Evolutionary conservation across 2,888 invertebrate species (phyloP), one percentile per base, ranked within the genome.

Genomic region (Apomyelois bistriatella): DNA sequence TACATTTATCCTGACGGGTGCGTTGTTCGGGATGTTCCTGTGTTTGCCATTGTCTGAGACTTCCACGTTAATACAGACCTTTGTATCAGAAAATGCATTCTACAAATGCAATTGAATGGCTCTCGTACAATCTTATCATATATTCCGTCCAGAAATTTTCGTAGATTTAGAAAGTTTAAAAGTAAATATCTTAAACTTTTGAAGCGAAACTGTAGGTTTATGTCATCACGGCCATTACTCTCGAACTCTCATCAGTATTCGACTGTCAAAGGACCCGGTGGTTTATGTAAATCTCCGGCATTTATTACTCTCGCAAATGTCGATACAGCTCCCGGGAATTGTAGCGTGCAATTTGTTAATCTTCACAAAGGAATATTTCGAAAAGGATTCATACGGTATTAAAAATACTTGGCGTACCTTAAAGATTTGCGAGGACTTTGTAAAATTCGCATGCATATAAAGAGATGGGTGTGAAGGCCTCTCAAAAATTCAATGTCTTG

Each of bases 1-100:
- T 86, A 85, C 79, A 82, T 84, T 84, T 82, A 79, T 74, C 65
- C 70, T 72, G 74, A 72, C 71, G 67, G 71, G 63, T 72, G 68
- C 72, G 72, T 74, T 72, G 64, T 70, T 40, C 37, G 15, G 38
- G 73, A 82, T 79, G 75, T 73, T 72, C 67, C 58, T 72, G 66
- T 82, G 69, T 85, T 85, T 83, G 75, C 80, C 72, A 80, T 83
- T 82, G 85, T 85, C 84, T 84, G 80, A 84, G 72, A 77, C 79
- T 77, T 74, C 70, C 65, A 72, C 75, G 68, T 72, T 82, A 81
- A 80, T 82, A 78, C 73, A 72, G 65, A 72, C 71, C 68, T 75
- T 76, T 79, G 71, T 76, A 76, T 69, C 72, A 68, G 62, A 78
- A 76, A 81, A 79, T 76, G 70, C 71, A 74, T 76, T 78, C 66